A percentile compares a stretch with the other conserved stretches of the same genome.
These are phyloP conservation scores for Brachypalpus laphriformis DNA, from an alignment of 2,888 invertebrate species.

Conservation along the genomic window DNA sequence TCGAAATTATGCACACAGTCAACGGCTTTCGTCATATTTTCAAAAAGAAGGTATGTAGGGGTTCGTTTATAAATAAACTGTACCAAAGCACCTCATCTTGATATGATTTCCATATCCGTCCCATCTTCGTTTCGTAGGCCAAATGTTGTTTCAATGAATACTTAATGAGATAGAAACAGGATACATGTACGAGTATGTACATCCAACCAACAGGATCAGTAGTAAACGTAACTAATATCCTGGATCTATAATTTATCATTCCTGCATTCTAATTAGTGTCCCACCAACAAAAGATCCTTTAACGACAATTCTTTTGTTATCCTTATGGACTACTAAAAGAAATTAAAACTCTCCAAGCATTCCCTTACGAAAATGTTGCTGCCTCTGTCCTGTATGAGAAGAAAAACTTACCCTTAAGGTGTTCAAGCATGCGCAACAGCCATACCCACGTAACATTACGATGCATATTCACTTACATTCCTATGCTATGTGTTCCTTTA, in stretches of 20 bases:
- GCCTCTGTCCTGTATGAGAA: conserved; percentile 32
- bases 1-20: background rate
- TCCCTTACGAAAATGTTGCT: background rate
- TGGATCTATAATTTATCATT: conserved; percentile 67
- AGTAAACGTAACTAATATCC: conserved; percentile 18
- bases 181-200: background rate
- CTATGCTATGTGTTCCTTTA: conserved; percentile 19
- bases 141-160: conserved; percentile 72
- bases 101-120: conserved; percentile 53
- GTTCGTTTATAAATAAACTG: background rate
- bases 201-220: conserved; percentile 32
- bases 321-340: conserved; percentile 13
- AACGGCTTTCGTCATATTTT: conserved; percentile 43
- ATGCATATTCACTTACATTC: conserved; percentile 49
- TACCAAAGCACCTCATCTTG: conserved; percentile 16
- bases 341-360: background rate
- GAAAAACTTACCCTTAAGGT: conserved; percentile 62
- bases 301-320: conserved; percentile 58
- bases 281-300: conserved; percentile 43
- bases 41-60: background rate
- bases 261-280: conserved; percentile 63
- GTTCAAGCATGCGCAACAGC: conserved; percentile 68
- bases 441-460: conserved; percentile 42
- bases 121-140: conserved; percentile 40
- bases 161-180: conserved; percentile 57